These are phyloP conservation scores for Reticulitermes lucifugus DNA, from an alignment of 2,888 invertebrate species.

Conservation along the genomic window DNA sequence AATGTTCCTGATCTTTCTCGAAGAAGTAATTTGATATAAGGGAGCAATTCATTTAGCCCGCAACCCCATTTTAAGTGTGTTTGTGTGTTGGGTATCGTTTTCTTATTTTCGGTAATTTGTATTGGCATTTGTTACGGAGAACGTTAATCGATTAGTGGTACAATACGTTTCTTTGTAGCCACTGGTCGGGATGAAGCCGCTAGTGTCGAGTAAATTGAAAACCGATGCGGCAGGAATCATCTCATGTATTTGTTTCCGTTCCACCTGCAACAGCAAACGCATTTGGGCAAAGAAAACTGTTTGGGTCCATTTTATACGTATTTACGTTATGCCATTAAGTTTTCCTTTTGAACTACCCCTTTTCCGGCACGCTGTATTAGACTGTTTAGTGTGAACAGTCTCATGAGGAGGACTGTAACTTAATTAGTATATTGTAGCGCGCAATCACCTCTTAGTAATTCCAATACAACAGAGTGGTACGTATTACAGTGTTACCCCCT, in stretches of 20 bases:
- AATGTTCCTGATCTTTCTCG: background rate
- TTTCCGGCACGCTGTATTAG: background rate
- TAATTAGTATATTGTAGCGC: no score
- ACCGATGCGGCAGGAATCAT: slow-evolving; percentile 27
- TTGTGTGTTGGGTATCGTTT: slow-evolving; percentile 12
- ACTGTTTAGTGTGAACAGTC: background rate
- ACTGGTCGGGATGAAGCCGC: no score
- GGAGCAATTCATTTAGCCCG: background rate
- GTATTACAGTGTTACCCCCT: no score
- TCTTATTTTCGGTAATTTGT: slow-evolving; percentile 10
- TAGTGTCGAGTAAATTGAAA: slow-evolving; percentile 20
- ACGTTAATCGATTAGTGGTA: slow-evolving; percentile 2
- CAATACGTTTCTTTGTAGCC: slow-evolving; percentile 9
- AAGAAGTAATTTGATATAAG: background rate
- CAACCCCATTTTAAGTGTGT: background rate
- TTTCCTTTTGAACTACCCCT: background rate
- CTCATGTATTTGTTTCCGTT: background rate
- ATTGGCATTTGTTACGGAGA: background rate
- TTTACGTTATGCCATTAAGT: background rate
- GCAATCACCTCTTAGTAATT: no score
- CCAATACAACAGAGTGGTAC: no score
- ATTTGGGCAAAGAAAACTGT: no score
- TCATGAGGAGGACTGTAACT: no score
- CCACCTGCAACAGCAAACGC: background rate
- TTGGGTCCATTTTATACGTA: background rate